A percentile compares a stretch with the other conserved stretches of the same genome.
These are phyloP conservation scores for Drosophila erecta DNA, from an alignment of 1,140 invertebrate species.

Conservation along the genomic window DNA sequence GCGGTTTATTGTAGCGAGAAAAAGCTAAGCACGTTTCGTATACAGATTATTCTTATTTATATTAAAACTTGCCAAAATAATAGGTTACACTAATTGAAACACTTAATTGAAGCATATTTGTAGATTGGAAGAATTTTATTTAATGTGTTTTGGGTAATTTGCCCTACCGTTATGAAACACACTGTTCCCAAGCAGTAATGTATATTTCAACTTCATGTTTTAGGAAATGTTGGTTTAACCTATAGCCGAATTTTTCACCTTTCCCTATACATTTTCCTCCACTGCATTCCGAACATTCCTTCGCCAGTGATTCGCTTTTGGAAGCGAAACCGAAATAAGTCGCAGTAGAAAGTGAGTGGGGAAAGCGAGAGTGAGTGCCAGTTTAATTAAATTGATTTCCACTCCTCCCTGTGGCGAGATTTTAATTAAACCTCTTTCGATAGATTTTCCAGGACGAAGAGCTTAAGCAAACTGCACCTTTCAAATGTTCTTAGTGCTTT, in stretches of 20 bases:
- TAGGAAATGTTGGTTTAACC: constrained; percentile 13
- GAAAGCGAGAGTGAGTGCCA: constrained; percentile 34
- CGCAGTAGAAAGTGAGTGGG: constrained; percentile 25
- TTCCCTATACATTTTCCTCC: constrained; percentile 5
- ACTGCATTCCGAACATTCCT: constrained; percentile 25
- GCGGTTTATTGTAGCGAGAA: background rate
- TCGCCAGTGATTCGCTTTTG: constrained; percentile 33
- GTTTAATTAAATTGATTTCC: constrained; percentile 55
- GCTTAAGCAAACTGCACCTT: constrained; percentile 16
- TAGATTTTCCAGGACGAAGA: constrained; percentile 10
- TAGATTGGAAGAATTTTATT: no score
- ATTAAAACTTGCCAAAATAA: no score
- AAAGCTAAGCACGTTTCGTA: background rate
- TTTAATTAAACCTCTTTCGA: constrained; percentile 40
- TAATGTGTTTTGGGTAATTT: no score
- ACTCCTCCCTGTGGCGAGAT: constrained; percentile 6
- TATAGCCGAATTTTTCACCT: constrained; percentile 15
- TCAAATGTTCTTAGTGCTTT: constrained; percentile 3
- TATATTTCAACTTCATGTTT: constrained; percentile 69
- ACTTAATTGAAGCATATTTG: no score
- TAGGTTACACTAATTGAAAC: no score
- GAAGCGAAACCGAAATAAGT: constrained; percentile 18
- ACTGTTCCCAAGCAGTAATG: constrained; percentile 3
- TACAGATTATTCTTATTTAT: no score
- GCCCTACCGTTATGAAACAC: no score